Percentiles rank a stretch among this genome's conserved stretches.
phyloP scores from a whole-genome alignment of 2,888 invertebrate species.

The Mythimna lalbum region DNA sequence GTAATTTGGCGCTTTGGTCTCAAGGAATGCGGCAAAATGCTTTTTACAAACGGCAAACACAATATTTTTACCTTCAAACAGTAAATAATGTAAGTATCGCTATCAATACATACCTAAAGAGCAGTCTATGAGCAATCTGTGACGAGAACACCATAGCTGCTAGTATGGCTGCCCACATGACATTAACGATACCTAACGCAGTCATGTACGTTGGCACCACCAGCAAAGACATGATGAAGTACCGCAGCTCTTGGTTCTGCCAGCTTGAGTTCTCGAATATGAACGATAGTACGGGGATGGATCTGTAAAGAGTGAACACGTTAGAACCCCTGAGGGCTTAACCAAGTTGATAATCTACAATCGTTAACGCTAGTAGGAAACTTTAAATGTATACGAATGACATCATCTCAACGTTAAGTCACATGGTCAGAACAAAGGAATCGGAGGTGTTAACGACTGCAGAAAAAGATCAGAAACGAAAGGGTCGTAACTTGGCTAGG shows the following conservation, averaged over 20 bases:
- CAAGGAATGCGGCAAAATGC: not conserved
- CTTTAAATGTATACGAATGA: too few species aligned
- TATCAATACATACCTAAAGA: constrained; percentile 89
- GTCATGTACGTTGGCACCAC: constrained; percentile 92
- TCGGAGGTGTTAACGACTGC: too few species aligned
- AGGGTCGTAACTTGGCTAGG: too few species aligned
- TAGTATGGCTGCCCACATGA: constrained; percentile 89
- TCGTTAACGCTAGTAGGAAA: too few species aligned
- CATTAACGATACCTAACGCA: constrained; percentile 91
- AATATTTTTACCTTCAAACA: too few species aligned
- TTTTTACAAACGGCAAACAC: not conserved
- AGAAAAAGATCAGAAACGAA: too few species aligned
- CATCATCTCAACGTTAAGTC: too few species aligned
- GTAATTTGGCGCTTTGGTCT: too few species aligned
- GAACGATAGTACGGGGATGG: constrained; percentile 75
- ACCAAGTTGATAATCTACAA: too few species aligned
- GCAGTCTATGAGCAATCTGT: constrained; percentile 92
- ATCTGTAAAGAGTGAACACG: too few species aligned
- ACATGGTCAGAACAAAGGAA: too few species aligned
- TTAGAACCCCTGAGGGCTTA: too few species aligned
- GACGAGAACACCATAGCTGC: constrained; percentile 92
- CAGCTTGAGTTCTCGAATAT: constrained; percentile 77
- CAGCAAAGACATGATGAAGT: constrained; percentile 86
- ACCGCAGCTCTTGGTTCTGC: constrained; percentile 81
- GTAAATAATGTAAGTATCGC: not conserved